Base-by-base conservation (phyloP, 2,797 vertebrate genomes). In the Myotis myotis region DNA sequence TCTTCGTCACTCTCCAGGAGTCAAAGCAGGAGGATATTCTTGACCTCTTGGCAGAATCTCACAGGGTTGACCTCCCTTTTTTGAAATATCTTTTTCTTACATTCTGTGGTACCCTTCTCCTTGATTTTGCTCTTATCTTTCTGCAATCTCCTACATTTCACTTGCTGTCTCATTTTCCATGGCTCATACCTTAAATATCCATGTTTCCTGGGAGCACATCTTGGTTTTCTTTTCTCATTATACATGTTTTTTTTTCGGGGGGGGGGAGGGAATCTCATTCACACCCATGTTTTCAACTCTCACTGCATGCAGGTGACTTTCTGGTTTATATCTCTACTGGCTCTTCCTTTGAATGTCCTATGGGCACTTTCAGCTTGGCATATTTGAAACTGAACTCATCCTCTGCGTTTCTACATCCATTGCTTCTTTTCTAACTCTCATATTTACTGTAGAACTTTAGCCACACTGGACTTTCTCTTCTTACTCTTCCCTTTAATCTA, bases 281-380 rank as follows among this genome's bases (percentile, higher is more conserved):
- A 16, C 2, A 25, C 3, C 1, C 1, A 1, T 10, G 22, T 6
- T 13, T 88, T 53, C 62, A 28, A 13, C 13, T 11, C 0, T 30
- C 16, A 10, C 9, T 22, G n/a, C 0, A 23, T 7, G 3, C 8
- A 2, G 23, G 11, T 41, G 49, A 15, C 16, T 78, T 60, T n/a
- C 16, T 13, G 55, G 19, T 36, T 20, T 49, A 0, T 10, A 15
- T 30, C 78, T 55, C 28, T 0, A 28, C 16, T 0, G 0, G 28
- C 33, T 82, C 62, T 53, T 44, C 19, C 6, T 8, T 30, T 38
- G 33, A 64, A 16, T 13, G 7, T 68, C 33, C 44, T 8, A 0
- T 2, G 9, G 71, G 2, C 22, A 41, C 23, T 41, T 23, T 25
- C 8, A 38, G 11, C 2, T 12, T 47, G 55, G 19, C 30, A 11